phyloP scores from a whole-genome alignment of 2,113 vertebrate species.

The Sakesphorus luctuosus region DNA sequence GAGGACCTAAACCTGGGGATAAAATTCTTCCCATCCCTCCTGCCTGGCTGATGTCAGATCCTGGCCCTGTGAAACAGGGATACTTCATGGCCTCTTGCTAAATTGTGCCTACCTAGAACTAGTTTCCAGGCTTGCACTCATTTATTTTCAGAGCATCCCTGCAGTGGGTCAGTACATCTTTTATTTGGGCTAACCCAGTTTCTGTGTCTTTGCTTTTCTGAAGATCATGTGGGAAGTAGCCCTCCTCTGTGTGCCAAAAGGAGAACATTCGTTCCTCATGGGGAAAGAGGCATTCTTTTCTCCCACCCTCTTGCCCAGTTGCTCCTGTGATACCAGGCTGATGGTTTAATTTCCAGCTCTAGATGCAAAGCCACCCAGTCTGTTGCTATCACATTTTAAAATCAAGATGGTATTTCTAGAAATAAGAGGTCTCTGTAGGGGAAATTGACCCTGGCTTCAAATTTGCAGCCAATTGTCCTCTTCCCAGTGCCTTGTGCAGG shows the following conservation, averaged over 20 bases:
- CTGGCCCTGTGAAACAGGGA: not conserved
- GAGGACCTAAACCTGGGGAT: not conserved
- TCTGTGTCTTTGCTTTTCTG: not conserved
- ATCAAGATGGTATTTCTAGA: not conserved
- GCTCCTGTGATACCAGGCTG: not conserved
- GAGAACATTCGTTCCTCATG: not conserved
- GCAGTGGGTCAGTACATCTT: not conserved
- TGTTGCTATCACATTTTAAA: not conserved
- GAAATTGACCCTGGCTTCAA: not conserved
- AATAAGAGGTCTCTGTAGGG: not conserved
- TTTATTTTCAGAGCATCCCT: constrained; percentile 3
- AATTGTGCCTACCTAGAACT: not conserved
- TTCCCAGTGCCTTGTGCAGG: not conserved
- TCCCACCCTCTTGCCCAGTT: not conserved
- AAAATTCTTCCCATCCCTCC: not conserved
- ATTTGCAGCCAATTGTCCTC: not conserved
- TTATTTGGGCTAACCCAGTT: not conserved
- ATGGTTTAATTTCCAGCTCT: not conserved
- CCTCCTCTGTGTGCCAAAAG: not conserved
- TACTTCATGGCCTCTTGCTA: not conserved
- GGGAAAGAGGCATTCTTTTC: not conserved
- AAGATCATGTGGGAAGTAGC: not conserved
- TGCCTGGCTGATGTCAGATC: not conserved
- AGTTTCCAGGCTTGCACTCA: not conserved
- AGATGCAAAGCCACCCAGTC: not conserved